Percentiles rank a stretch among this genome's conserved stretches.
Evolutionary conservation across 1,140 invertebrate genomes (phyloP).

Genomic region (Batillaria attramentaria): DNA sequence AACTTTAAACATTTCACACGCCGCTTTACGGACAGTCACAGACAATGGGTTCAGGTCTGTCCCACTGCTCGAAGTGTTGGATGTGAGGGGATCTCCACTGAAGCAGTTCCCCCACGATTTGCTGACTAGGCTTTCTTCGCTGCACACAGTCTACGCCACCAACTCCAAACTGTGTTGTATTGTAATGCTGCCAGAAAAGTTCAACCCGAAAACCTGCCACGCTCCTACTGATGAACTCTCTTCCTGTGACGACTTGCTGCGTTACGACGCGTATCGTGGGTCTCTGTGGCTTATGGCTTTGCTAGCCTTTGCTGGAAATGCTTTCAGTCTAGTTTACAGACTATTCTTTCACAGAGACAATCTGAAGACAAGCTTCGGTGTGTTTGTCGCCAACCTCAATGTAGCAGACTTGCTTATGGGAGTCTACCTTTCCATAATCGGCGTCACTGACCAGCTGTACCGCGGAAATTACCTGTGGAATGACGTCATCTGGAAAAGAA

Average conservation of each 20-base stretch:
- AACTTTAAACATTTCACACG: not conserved
- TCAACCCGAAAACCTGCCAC: not conserved
- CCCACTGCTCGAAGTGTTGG: not conserved
- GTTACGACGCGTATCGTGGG: constrained; percentile 29
- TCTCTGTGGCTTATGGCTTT: constrained; percentile 44
- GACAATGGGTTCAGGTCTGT: constrained; percentile 11
- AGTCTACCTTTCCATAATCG: constrained; percentile 28
- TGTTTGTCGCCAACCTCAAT: constrained; percentile 48
- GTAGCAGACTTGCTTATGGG: constrained; percentile 35
- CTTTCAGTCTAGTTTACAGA: constrained; percentile 24
- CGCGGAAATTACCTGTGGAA: constrained; percentile 48
- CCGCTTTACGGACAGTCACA: constrained; percentile 10
- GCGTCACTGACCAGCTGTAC: constrained; percentile 30
- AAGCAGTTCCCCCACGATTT: constrained; percentile 26
- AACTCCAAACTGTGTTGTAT: constrained; percentile 43
- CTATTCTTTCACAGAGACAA: constrained; percentile 6
- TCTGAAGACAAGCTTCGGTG: constrained; percentile 33
- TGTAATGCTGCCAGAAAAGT: constrained; percentile 22
- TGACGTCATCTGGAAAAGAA: constrained; percentile 48
- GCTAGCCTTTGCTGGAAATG: constrained; percentile 44
- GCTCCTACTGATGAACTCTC: constrained; percentile 42
- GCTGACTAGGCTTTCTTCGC: constrained; percentile 8
- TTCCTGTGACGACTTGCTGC: constrained; percentile 48
- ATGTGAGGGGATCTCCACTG: constrained; percentile 23
- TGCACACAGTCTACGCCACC: constrained; percentile 32